phyloP scores from a whole-genome alignment of 2,113 vertebrate genomes.

The Phoxinus phoxinus region DNA sequence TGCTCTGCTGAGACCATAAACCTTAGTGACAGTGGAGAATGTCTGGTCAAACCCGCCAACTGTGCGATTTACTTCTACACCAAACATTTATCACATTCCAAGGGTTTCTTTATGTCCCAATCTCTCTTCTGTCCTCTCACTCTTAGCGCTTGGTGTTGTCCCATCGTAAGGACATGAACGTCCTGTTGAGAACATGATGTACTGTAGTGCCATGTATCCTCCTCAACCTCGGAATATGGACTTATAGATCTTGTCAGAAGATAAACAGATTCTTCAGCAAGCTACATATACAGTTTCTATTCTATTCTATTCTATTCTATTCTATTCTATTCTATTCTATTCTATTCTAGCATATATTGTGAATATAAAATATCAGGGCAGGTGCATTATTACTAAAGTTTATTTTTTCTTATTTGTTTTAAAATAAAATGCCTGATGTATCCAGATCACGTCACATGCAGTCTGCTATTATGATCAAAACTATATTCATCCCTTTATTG shows the following conservation, averaged over 20 bases:
- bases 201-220: background rate
- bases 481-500: background rate
- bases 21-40: conserved; percentile 52
- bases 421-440: background rate
- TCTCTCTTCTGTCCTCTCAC: background rate
- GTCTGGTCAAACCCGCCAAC: conserved; percentile 47
- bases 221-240: background rate
- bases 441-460: conserved; percentile 11
- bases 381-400: background rate
- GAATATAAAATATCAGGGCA: background rate
- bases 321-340: background rate
- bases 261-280: background rate
- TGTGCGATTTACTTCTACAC: conserved; percentile 56
- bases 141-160: background rate
- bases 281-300: background rate
- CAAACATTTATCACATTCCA: conserved; percentile 56
- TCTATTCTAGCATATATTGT: background rate
- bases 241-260: too few species aligned
- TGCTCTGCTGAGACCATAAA: conserved; percentile 56
- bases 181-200: background rate
- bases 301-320: too few species aligned
- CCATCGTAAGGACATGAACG: background rate
- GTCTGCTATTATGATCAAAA: conserved; percentile 25
- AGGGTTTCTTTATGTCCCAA: conserved; percentile 22
- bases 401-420: background rate